These are phyloP conservation scores for Nephrotoma flavescens DNA, from an alignment of 2,888 invertebrate species.

Conservation along the genomic window DNA sequence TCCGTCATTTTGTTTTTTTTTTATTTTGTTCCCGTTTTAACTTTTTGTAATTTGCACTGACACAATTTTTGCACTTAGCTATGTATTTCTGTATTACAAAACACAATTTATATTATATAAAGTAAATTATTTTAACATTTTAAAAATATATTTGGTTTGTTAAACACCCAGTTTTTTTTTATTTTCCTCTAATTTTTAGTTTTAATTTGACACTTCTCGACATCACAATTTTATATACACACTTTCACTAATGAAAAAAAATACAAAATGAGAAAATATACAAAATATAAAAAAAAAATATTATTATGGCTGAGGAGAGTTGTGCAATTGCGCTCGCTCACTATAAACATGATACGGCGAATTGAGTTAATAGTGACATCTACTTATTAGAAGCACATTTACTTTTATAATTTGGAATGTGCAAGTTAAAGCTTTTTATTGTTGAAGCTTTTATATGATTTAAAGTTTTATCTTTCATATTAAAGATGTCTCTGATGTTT, in stretches of 20 bases:
- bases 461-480: not conserved
- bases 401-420: not conserved
- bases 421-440: not conserved
- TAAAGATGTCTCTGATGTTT: not conserved
- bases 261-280: not conserved
- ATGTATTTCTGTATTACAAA: not conserved
- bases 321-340: not conserved
- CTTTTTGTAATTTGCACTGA: not conserved
- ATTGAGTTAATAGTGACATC: not conserved
- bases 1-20: not conserved
- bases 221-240: not conserved
- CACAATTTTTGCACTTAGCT: not conserved
- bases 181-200: not conserved
- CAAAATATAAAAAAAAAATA: not conserved
- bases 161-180: not conserved
- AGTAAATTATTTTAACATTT: not conserved
- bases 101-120: not conserved
- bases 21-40: not conserved
- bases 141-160: not conserved
- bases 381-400: not conserved
- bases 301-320: not conserved
- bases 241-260: slow-evolving; percentile 2
- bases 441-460: not conserved
- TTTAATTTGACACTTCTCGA: not conserved
- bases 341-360: not conserved